Percentiles rank a stretch among this genome's conserved stretches.
These are phyloP conservation scores for Lophochroa leadbeateri DNA, from an alignment of 2,113 vertebrate genomes.

Conservation along the genomic window DNA sequence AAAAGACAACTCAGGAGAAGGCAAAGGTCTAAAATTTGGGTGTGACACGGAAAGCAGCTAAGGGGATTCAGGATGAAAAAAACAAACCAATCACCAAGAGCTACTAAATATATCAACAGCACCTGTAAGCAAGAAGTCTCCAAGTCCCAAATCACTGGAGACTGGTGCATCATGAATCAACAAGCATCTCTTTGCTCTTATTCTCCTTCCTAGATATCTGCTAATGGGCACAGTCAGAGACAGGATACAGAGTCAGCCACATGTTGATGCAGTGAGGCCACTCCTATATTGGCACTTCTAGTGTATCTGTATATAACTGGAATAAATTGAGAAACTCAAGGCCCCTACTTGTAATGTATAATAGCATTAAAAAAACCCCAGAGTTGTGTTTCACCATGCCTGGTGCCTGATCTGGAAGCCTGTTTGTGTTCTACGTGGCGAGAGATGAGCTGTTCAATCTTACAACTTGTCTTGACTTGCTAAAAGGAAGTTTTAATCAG, in stretches of 20 bases:
- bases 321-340: neutral
- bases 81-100: neutral
- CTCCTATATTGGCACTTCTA: neutral
- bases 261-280: neutral
- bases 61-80: neutral
- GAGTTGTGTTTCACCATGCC: neutral
- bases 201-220: neutral
- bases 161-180: neutral
- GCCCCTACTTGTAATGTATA: no score
- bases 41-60: neutral
- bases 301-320: neutral
- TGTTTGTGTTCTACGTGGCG: neutral
- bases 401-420: neutral
- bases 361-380: neutral
- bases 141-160: fast-evolving
- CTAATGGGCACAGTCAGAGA: neutral
- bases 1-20: neutral
- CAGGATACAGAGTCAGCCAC: neutral
- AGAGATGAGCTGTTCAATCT: slow-evolving; percentile 12
- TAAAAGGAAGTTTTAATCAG: neutral
- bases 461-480: neutral
- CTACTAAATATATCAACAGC: neutral
- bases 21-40: neutral
- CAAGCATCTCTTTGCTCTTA: neutral
- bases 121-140: neutral